These are phyloP conservation scores for Stenotaenia linearis DNA, from an alignment of 2,888 invertebrate species.

Conservation along the genomic window DNA sequence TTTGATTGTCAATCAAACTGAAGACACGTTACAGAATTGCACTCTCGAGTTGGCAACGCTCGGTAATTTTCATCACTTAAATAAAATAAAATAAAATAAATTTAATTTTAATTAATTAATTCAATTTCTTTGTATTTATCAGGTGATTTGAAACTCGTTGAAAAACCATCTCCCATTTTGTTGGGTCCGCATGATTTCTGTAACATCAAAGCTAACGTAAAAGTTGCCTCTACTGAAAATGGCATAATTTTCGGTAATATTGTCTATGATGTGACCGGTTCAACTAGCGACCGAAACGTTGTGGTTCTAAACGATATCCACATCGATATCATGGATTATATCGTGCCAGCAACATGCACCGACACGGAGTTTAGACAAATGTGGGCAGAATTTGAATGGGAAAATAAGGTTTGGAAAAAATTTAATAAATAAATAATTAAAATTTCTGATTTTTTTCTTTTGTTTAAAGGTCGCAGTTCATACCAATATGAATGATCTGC, in stretches of 20 bases:
- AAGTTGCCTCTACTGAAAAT: constrained; percentile 98
- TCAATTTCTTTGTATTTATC: constrained; percentile 13
- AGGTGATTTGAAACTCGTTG: constrained; percentile 94
- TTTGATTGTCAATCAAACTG: constrained; percentile 95
- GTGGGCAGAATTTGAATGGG: constrained; percentile 99
- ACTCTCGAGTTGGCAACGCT: constrained; percentile 95
- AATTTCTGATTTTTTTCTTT: neutral
- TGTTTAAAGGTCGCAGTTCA: constrained; percentile 68
- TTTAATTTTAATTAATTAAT: neutral
- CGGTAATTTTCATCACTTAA: constrained; percentile 44
- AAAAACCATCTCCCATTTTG: constrained; percentile 92
- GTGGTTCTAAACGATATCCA: constrained; percentile 98
- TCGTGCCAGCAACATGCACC: constrained; percentile 86
- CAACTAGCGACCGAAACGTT: constrained; percentile 87
- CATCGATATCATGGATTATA: constrained; percentile 99
- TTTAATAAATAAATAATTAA: constrained; percentile 39
- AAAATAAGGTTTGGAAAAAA: constrained; percentile 83
- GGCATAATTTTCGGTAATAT: constrained; percentile 99
- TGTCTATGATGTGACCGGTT: constrained; percentile 92
- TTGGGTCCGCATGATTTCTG: constrained; percentile 95
- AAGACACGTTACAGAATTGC: constrained; percentile 95
- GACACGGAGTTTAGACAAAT: constrained; percentile 96
- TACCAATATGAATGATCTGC: constrained; percentile 84
- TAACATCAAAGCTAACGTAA: constrained; percentile 96
- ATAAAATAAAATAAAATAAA: no score